These are phyloP conservation scores for Heterodera filipjevi DNA, from an alignment of 2,888 invertebrate species.

Conservation along the genomic window DNA sequence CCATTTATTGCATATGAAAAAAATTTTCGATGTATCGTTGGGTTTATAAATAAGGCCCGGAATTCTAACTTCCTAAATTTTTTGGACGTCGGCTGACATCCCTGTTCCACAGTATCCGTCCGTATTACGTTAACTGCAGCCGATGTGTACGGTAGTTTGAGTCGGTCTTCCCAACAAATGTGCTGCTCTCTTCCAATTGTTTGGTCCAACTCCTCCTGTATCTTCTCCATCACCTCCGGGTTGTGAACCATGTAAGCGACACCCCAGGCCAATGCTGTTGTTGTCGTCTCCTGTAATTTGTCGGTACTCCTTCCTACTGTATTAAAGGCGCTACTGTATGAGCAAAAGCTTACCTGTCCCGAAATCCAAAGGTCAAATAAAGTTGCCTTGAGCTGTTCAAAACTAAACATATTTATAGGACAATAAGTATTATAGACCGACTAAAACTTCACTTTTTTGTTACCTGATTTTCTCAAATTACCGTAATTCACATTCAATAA, in stretches of 20 bases:
- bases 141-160: conserved; percentile 21
- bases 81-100: no score
- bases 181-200: background rate
- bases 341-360: conserved; percentile 1
- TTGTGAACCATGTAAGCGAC: conserved; percentile 22
- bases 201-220: conserved; percentile 16
- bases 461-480: no score
- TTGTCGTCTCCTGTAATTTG: conserved; percentile 20
- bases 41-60: no score
- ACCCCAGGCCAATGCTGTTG: conserved; percentile 24
- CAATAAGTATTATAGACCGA: no score
- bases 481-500: no score
- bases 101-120: no score
- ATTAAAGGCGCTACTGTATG: no score
- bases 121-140: conserved; percentile 21
- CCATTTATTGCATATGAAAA: no score
- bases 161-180: conserved; percentile 19
- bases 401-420: conserved; percentile 6
- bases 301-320: no score
- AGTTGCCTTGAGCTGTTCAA: conserved; percentile 22
- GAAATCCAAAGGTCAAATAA: conserved; percentile 29
- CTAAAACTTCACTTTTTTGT: no score
- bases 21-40: no score
- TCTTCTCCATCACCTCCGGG: conserved; percentile 15
- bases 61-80: no score